Base-by-base conservation (phyloP, 2,113 vertebrate species). In the Labrus mixtus region DNA sequence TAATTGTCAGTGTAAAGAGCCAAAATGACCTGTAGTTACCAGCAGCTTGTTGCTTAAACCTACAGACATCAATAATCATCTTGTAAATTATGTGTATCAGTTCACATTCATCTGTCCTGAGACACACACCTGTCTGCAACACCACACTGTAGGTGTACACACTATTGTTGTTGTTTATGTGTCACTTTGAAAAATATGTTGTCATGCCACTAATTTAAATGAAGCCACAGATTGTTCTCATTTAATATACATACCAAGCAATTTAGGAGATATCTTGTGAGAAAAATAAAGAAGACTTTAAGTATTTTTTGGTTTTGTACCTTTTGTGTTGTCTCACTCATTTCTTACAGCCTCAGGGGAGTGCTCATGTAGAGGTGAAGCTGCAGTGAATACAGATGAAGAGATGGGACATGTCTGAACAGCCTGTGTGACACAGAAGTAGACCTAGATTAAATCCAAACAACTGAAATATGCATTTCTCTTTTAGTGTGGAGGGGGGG, bases 221-320 rank as follows among this genome's bases (percentile, higher is more conserved):
- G 51, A 51, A 70, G 50, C 46, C 20, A 63, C 41, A 68, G 19
- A 19, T 57, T 64, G 56, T 69, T 73, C 37, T 59, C 70, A 46
- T 64, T 79, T 79, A 69, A 22, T 50, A 46, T 46, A 51, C 7
- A 54, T 73, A 20, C 19, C 45, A 4, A 72, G 60, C 45, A 67
- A 50, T 22, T 43, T 76, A 86, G 56, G 50, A 59, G 8, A 23
- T 53, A 58, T 66, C 76, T 79, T 82, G 83, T 87, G 81, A 76
- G 50, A 86, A 77, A 88, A 95, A 94, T 95, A 95, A 94, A 93
- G 75, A 93, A 92, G 78, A 94, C 94, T 95, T 94, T 93, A 85
- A 90, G 67, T 90, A 93, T 60, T 22, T 17, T 3, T 19, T 6
- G 19, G 15, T 48, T 48, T 48, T 22, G 2, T 23, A 37, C 1